These are phyloP conservation scores for Lasioglossum villosulum DNA, from an alignment of 2,888 invertebrate species.

Conservation along the genomic window DNA sequence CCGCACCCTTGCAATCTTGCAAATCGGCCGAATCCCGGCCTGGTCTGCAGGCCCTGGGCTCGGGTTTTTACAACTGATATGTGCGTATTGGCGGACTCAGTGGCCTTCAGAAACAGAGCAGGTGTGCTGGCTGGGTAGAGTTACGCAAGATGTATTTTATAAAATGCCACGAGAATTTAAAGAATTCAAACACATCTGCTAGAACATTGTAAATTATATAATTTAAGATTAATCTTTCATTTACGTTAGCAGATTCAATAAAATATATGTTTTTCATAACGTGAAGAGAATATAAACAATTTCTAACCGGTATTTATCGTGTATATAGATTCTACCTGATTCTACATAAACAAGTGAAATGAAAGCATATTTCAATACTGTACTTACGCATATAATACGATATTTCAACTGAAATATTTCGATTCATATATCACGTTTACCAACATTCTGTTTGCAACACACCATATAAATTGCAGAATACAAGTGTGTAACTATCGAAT, in stretches of 20 bases:
- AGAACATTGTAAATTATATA: no score
- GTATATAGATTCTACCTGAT: not conserved
- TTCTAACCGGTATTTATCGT: not conserved
- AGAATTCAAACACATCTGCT: not conserved
- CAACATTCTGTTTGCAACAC: not conserved
- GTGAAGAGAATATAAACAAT: not conserved
- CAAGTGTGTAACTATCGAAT: not conserved
- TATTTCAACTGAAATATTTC: conserved; percentile 8
- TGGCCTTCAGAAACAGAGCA: no score
- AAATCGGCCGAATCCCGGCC: no score
- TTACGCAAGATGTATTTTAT: no score
- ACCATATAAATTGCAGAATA: conserved; percentile 4
- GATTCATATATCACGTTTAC: not conserved
- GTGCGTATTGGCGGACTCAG: no score
- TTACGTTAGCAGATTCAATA: not conserved
- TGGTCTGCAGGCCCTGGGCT: no score
- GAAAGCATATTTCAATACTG: not conserved
- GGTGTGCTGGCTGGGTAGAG: no score
- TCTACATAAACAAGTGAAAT: not conserved
- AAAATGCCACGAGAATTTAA: not conserved
- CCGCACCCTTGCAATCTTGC: no score
- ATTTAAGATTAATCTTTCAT: no score
- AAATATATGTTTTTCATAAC: not conserved
- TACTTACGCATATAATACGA: not conserved
- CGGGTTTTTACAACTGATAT: no score